Evolutionary conservation across 2,113 vertebrate species (phyloP).

Genomic region (Labeo rohita): DNA sequence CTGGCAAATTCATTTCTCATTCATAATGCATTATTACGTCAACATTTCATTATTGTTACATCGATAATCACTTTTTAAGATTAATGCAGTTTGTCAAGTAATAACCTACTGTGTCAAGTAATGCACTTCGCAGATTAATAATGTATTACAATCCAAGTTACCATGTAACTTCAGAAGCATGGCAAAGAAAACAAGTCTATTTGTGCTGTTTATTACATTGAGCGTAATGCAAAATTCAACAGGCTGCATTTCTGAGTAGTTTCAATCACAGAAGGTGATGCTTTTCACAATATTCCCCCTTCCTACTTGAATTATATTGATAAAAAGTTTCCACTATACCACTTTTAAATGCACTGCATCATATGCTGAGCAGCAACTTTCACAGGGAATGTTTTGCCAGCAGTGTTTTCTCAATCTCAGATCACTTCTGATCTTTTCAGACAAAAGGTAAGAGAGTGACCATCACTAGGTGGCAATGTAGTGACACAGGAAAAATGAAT

Average conservation of each 20-base stretch:
- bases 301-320: constrained; percentile 14
- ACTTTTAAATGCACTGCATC: constrained; percentile 10
- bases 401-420: constrained; percentile 49
- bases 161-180: constrained; percentile 27
- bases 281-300: constrained; percentile 1
- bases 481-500: constrained; percentile 68
- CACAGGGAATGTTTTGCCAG: constrained; percentile 55
- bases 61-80: constrained; percentile 58
- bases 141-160: constrained; percentile 53
- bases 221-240: constrained; percentile 54
- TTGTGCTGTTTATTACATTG: constrained; percentile 50
- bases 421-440: constrained; percentile 42
- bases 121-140: constrained; percentile 53
- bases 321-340: constrained; percentile 1
- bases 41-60: constrained; percentile 50
- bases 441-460: constrained; percentile 41
- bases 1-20: constrained; percentile 47
- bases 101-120: constrained; percentile 49
- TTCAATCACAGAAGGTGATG: constrained; percentile 37
- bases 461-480: constrained; percentile 80
- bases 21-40: constrained; percentile 59
- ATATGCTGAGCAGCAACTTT: constrained; percentile 46
- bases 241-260: constrained; percentile 27
- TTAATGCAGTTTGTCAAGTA: constrained; percentile 56
- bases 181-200: constrained; percentile 46